Percentiles rank a stretch among this genome's conserved stretches.
These are phyloP conservation scores for Alosa alosa DNA, from an alignment of 2,113 vertebrate species.

Conservation along the genomic window DNA sequence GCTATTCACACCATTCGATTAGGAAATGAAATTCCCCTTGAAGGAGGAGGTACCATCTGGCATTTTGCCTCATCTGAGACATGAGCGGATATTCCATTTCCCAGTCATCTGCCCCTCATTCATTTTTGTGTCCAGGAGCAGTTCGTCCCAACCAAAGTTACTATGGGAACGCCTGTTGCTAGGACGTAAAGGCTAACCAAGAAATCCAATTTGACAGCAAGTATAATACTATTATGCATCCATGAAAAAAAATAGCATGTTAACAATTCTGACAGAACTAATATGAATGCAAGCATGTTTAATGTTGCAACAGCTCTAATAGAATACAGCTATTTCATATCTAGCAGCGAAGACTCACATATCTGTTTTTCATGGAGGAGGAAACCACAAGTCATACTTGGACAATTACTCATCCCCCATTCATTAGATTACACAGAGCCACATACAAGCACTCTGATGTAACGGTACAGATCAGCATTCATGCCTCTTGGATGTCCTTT, in stretches of 20 bases:
- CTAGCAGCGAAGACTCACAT: background rate
- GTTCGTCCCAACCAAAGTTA: slow-evolving; percentile 37
- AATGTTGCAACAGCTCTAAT: slow-evolving; percentile 14
- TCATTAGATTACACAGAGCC: background rate
- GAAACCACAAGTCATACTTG: background rate
- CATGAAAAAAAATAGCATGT: slow-evolving; percentile 22
- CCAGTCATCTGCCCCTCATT: slow-evolving; percentile 1
- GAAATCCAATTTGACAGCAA: slow-evolving; percentile 37
- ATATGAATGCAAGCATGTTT: slow-evolving; percentile 36
- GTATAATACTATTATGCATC: slow-evolving; percentile 30
- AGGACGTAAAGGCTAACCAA: slow-evolving; percentile 29
- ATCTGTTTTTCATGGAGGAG: background rate
- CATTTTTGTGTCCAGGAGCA: background rate
- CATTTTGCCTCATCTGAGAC: slow-evolving; percentile 28
- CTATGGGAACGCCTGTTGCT: slow-evolving; percentile 48
- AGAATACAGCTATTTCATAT: background rate
- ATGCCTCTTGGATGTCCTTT: background rate
- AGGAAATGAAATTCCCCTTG: slow-evolving; percentile 21
- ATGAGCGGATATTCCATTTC: slow-evolving; percentile 32
- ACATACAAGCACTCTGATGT: background rate
- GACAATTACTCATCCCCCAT: background rate
- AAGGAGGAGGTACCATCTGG: slow-evolving; percentile 35
- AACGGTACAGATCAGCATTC: background rate
- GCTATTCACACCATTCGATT: slow-evolving; percentile 22
- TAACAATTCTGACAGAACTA: slow-evolving; percentile 41